Percentiles rank a stretch among this genome's conserved stretches.
These are phyloP conservation scores for Panagrolaimus sp. DNA, from an alignment of 1,140 invertebrate genomes.

Conservation along the genomic window DNA sequence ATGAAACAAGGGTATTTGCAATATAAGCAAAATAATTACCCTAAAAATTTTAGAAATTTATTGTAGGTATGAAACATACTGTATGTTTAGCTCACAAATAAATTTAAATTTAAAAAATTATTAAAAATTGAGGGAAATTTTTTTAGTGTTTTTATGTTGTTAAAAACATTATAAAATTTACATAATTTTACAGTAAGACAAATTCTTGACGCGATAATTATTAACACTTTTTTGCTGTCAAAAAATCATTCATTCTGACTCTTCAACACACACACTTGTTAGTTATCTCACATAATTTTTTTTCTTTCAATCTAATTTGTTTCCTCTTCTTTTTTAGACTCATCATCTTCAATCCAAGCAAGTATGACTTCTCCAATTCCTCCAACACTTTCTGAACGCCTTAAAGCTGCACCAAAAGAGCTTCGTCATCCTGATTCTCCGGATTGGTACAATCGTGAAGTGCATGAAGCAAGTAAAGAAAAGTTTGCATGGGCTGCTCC, in stretches of 20 bases:
- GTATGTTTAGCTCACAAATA: too few species aligned
- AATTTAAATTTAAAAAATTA: not conserved
- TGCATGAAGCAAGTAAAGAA: constrained; percentile 43
- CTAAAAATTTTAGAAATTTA: constrained; percentile 53
- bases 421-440: constrained; percentile 56
- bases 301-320: not conserved
- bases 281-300: not conserved
- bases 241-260: too few species aligned
- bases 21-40: constrained; percentile 76
- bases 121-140: not conserved
- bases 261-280: too few species aligned
- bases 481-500: constrained; percentile 68
- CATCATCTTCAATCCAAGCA: not conserved
- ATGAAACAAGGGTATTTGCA: constrained; percentile 70
- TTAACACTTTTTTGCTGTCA: constrained; percentile 5
- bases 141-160: not conserved
- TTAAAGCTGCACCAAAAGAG: constrained; percentile 31
- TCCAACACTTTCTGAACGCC: constrained; percentile 37
- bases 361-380: constrained; percentile 19
- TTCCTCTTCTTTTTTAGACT: constrained; percentile 1
- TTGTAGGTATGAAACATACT: not conserved
- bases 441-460: constrained; percentile 50
- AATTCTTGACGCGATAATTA: not conserved
- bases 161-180: not conserved
- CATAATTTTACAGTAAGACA: not conserved